Evolutionary conservation across 2,888 invertebrate genomes (phyloP).

Genomic region (Tuberolachnus salignus): DNA sequence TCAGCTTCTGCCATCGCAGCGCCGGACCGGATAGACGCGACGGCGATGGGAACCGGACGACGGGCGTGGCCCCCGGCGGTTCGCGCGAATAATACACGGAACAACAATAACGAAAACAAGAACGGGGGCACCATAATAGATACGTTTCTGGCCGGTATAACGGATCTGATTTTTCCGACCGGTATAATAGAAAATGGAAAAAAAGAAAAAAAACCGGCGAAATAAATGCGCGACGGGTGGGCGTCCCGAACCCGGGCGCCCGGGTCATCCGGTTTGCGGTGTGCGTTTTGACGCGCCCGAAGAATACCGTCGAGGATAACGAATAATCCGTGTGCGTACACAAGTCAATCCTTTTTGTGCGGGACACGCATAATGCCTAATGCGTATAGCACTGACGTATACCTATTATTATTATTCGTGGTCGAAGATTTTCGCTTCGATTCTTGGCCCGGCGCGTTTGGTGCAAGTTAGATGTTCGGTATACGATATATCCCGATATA

Average conservation of each 20-base stretch:
- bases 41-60: background rate
- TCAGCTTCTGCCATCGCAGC: background rate
- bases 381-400: too few species aligned
- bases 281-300: conserved; percentile 7
- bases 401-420: too few species aligned
- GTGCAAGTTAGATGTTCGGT: too few species aligned
- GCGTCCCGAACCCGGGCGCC: background rate
- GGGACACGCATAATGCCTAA: too few species aligned
- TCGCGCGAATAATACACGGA: background rate
- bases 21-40: conserved; percentile 5
- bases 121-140: background rate
- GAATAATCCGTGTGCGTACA: background rate
- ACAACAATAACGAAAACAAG: background rate
- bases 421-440: too few species aligned
- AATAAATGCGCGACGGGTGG: conserved; percentile 16
- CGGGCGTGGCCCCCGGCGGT: background rate
- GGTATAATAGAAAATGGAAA: background rate
- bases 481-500: too few species aligned
- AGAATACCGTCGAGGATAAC: background rate
- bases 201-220: too few species aligned
- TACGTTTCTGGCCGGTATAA: conserved; percentile 34
- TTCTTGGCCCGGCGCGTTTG: too few species aligned
- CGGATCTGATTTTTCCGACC: conserved; percentile 26
- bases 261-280: conserved; percentile 15
- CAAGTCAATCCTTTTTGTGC: background rate